A percentile compares a stretch with the other conserved stretches of the same genome.
These are phyloP conservation scores for Xenops minutus DNA, from an alignment of 2,797 vertebrate genomes.

Conservation along the genomic window DNA sequence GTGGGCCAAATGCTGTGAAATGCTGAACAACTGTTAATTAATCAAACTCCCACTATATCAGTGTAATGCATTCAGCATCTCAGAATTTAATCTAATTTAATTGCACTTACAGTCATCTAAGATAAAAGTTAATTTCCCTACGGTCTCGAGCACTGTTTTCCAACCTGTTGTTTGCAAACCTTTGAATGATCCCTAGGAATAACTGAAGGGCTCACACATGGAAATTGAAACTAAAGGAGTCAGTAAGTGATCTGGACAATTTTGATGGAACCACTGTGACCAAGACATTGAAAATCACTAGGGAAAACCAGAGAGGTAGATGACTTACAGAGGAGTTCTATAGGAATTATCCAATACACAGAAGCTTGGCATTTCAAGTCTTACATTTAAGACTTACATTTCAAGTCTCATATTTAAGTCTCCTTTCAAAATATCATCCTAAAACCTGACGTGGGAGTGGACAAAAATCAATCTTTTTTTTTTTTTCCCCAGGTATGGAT, in stretches of 20 bases:
- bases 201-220: not conserved
- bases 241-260: not conserved
- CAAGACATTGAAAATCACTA: not conserved
- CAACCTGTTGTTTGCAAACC: not conserved
- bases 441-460: not conserved
- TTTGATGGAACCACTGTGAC: not conserved
- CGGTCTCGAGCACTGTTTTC: not conserved
- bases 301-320: not conserved
- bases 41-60: slow-evolving; percentile 9
- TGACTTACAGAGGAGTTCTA: not conserved
- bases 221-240: not conserved
- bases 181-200: not conserved
- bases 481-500: not conserved
- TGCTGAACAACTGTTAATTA: slow-evolving; percentile 36
- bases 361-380: not conserved
- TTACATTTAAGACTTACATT: not conserved
- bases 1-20: slow-evolving; percentile 17
- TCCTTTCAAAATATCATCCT: slow-evolving; percentile 14
- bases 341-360: not conserved
- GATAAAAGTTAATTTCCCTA: slow-evolving; percentile 48
- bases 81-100: slow-evolving; percentile 39
- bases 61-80: slow-evolving; percentile 18
- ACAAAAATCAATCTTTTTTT: not conserved
- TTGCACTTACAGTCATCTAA: not conserved
- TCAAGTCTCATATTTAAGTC: not conserved